Evolutionary conservation across 2,797 vertebrate species (phyloP).

Genomic region (Enteromius radiatus): DNA sequence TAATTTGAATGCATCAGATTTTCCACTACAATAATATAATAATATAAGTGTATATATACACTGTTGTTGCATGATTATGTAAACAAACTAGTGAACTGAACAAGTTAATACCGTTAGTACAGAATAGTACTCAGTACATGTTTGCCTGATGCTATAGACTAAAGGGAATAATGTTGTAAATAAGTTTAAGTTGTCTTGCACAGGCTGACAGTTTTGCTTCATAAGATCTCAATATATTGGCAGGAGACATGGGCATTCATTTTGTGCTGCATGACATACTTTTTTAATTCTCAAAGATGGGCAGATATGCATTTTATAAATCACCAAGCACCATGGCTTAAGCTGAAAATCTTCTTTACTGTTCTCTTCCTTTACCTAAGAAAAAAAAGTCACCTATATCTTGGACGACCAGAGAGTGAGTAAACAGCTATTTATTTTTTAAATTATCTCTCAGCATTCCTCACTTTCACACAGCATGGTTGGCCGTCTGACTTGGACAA

Average conservation of each 20-base stretch:
- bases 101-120: not conserved
- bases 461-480: not conserved
- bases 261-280: not conserved
- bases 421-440: not conserved
- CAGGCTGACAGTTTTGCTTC: not conserved
- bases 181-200: not conserved
- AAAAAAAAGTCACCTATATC: not conserved
- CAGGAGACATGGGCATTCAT: not conserved
- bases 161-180: not conserved
- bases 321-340: not conserved
- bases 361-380: not conserved
- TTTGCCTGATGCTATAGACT: not conserved
- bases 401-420: not conserved
- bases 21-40: not conserved
- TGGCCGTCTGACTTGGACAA: not conserved
- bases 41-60: not conserved
- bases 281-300: not conserved
- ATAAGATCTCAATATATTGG: not conserved
- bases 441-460: not conserved
- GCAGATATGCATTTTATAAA: not conserved
- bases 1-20: not conserved
- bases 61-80: not conserved
- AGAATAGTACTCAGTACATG: not conserved
- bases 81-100: not conserved
- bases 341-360: not conserved